A percentile compares a stretch with the other conserved stretches of the same genome.
These are phyloP conservation scores for Odiellus spinosus DNA, from an alignment of 2,888 invertebrate species.

Conservation along the genomic window DNA sequence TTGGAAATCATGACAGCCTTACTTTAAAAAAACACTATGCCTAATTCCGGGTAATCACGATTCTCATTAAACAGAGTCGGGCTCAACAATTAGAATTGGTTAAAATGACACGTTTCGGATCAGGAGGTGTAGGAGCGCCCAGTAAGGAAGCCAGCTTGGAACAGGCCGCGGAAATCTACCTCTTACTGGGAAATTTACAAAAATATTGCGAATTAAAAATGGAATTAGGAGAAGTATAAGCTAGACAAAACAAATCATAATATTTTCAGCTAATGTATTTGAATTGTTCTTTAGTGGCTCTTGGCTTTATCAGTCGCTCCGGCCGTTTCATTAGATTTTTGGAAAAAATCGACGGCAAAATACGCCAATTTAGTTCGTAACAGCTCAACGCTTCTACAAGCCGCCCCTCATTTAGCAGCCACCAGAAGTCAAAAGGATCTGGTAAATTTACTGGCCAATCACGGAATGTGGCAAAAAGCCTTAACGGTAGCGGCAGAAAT, in stretches of 20 bases:
- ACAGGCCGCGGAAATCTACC: conserved; percentile 27
- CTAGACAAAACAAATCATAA: not conserved
- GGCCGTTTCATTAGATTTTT: conserved; percentile 31
- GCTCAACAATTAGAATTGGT: conserved; percentile 31
- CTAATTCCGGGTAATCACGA: no score
- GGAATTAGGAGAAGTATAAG: conserved; percentile 28
- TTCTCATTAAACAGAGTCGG: conserved; percentile 24
- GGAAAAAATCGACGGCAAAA: conserved; percentile 29
- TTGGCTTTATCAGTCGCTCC: conserved; percentile 33
- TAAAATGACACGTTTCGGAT: conserved; percentile 25
- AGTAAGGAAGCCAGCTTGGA: conserved; percentile 25
- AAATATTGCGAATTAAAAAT: conserved; percentile 33
- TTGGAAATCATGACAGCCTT: no score
- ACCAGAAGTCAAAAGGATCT: not conserved
- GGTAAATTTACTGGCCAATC: not conserved
- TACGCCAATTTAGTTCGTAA: conserved; percentile 14
- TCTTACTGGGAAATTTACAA: conserved; percentile 30
- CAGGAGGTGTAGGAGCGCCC: conserved; percentile 24
- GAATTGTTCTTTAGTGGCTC: conserved; percentile 27
- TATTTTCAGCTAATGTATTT: conserved; percentile 1
- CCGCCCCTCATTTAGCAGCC: not conserved
- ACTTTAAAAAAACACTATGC: no score
- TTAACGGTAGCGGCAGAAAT: not conserved
- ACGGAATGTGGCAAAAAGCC: not conserved
- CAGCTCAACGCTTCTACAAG: conserved; percentile 1